phyloP scores from a whole-genome alignment of 2,888 invertebrate genomes.

The Dryobota labecula region DNA sequence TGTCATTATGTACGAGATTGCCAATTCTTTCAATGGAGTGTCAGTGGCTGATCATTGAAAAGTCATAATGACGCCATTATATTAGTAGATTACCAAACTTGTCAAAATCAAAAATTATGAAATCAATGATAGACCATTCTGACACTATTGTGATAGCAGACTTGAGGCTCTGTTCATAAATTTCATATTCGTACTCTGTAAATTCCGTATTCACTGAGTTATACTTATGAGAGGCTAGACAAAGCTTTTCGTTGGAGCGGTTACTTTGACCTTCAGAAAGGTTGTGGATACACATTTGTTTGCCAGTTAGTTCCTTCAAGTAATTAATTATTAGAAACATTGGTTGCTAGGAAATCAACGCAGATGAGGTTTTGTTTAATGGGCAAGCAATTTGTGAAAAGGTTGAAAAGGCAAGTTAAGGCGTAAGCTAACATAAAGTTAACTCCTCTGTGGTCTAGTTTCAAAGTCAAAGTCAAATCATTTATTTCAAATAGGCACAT shows the following conservation, averaged over 20 bases:
- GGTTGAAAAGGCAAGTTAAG: slow-evolving; percentile 6
- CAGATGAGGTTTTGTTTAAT: slow-evolving; percentile 37
- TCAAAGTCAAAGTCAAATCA: no score
- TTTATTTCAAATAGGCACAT: no score
- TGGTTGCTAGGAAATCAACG: slow-evolving; percentile 44
- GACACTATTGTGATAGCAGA: no score
- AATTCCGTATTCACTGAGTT: slow-evolving; percentile 25
- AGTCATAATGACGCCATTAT: no score
- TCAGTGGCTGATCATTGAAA: no score
- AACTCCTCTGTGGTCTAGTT: no score
- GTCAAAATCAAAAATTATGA: no score
- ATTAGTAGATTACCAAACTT: no score
- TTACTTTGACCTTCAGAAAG: slow-evolving; percentile 25
- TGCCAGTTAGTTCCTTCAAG: slow-evolving; percentile 12
- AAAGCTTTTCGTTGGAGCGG: slow-evolving; percentile 18
- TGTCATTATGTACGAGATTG: no score
- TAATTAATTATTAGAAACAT: slow-evolving; percentile 52
- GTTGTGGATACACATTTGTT: slow-evolving; percentile 21
- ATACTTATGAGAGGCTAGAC: slow-evolving; percentile 5
- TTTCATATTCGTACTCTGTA: slow-evolving; percentile 2
- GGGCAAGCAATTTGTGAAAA: slow-evolving; percentile 10
- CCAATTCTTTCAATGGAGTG: no score
- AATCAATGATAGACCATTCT: no score
- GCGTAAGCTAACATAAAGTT: no score
- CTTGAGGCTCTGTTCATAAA: slow-evolving; percentile 10